These are phyloP conservation scores for Semotilus atromaculatus DNA, from an alignment of 2,797 vertebrate species.

Conservation along the genomic window DNA sequence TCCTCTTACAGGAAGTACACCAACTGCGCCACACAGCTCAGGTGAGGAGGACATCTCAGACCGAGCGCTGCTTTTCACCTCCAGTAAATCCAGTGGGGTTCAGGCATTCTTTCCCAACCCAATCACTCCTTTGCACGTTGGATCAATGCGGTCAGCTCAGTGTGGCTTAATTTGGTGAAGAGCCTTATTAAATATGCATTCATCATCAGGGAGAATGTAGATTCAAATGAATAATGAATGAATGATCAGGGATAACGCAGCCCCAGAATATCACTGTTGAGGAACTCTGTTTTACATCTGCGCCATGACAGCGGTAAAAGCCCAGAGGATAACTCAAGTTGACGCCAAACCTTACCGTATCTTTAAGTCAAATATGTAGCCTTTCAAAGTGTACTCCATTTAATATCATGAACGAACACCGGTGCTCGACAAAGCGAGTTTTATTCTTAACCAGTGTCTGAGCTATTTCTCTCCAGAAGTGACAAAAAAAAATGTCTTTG, in stretches of 20 bases:
- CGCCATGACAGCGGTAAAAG: neutral
- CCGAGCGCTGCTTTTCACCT: neutral
- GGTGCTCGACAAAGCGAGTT: neutral
- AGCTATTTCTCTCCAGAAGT: neutral
- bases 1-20: conserved; percentile 63
- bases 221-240: neutral
- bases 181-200: conserved; percentile 22
- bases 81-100: neutral
- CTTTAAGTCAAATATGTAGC: neutral
- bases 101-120: neutral
- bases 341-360: neutral
- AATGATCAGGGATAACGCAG: neutral
- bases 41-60: conserved; percentile 24
- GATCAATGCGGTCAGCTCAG: neutral
- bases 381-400: neutral
- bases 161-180: neutral
- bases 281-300: neutral
- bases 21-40: conserved; percentile 16
- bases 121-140: neutral
- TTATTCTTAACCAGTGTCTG: neutral
- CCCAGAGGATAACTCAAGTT: neutral
- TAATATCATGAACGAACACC: neutral
- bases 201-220: conserved; percentile 9
- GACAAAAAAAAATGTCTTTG: neutral
- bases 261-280: neutral